These are phyloP conservation scores for Pterocles gutturalis DNA, from an alignment of 2,113 vertebrate genomes.

Conservation along the genomic window DNA sequence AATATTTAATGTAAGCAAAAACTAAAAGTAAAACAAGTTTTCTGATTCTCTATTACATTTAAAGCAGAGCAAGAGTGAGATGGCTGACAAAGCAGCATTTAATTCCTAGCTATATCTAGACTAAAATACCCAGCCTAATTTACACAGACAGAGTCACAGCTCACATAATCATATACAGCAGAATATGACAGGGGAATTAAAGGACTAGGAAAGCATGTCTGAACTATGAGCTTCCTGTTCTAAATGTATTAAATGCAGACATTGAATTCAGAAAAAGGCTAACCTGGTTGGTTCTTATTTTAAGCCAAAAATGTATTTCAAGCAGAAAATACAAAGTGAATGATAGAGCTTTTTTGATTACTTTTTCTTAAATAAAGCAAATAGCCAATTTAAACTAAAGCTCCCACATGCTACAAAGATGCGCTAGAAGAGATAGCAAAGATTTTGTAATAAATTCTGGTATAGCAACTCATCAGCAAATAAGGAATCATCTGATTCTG, in stretches of 20 bases:
- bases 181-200: constrained; percentile 68
- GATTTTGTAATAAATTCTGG: background rate
- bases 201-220: constrained; percentile 61
- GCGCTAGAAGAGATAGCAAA: background rate
- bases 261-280: constrained; percentile 35
- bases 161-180: constrained; percentile 67
- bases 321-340: background rate
- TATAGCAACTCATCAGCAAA: background rate
- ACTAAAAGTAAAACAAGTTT: background rate
- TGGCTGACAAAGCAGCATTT: constrained; percentile 63
- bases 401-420: background rate
- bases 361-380: background rate
- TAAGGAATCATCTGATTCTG: background rate
- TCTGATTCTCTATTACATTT: constrained; percentile 37
- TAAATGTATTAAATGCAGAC: constrained; percentile 58
- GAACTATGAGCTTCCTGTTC: constrained; percentile 37
- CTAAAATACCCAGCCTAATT: constrained; percentile 59
- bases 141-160: constrained; percentile 60
- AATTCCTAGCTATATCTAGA: constrained; percentile 48
- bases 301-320: background rate
- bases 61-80: constrained; percentile 42
- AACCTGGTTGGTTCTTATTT: background rate
- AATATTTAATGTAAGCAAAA: constrained; percentile 63
- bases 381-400: constrained; percentile 16
- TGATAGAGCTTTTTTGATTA: background rate